phyloP scores from a whole-genome alignment of 2,888 invertebrate species.

The Silvanus unidentatus region DNA sequence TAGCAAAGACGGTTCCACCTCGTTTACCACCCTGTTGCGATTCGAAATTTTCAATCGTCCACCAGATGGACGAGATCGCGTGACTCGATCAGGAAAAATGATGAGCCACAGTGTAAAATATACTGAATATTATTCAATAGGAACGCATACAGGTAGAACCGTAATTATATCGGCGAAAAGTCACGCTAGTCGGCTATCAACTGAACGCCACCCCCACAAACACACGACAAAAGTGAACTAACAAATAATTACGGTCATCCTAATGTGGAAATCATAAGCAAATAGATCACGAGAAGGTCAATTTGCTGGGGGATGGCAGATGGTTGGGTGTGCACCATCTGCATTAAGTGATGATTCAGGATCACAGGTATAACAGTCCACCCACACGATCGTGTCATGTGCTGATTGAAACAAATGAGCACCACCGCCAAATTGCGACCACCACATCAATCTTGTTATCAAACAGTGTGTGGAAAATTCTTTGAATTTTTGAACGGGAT shows the following conservation, averaged over 20 bases:
- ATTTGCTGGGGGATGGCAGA: no score
- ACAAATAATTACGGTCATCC: background rate
- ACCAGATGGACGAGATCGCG: slow-evolving; percentile 3
- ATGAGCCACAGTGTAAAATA: background rate
- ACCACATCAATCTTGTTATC: slow-evolving; percentile 12
- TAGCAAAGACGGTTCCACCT: no score
- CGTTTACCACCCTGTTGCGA: no score
- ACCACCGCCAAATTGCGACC: slow-evolving; percentile 9
- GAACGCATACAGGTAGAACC: background rate
- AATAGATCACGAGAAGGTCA: no score
- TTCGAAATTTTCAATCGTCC: background rate
- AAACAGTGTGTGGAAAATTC: background rate
- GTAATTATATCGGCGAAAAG: background rate
- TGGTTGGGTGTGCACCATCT: no score
- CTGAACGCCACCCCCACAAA: background rate
- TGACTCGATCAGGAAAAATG: slow-evolving; percentile 1
- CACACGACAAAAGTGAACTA: slow-evolving; percentile 1
- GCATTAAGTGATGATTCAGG: no score
- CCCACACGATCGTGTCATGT: slow-evolving; percentile 16
- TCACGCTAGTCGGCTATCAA: slow-evolving; percentile 1
- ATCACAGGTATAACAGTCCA: no score
- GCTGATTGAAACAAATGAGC: slow-evolving; percentile 26
- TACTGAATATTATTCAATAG: background rate
- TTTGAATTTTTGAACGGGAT: no score
- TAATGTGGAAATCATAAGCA: no score